Evolutionary conservation across 2,888 invertebrate genomes (phyloP).

Genomic region (Dinocampus coccinellae): DNA sequence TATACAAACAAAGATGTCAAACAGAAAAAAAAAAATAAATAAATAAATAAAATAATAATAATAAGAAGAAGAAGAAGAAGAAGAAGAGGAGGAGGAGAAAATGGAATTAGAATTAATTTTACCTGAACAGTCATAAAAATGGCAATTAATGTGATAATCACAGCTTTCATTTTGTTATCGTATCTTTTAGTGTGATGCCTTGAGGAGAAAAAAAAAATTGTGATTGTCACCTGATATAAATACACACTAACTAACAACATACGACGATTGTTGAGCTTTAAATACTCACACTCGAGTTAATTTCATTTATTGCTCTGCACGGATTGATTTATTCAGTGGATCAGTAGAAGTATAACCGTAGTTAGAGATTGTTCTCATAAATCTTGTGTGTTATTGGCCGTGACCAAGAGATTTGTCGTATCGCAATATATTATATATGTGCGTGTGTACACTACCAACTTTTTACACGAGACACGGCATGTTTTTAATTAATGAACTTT

Average conservation of each 20-base stretch:
- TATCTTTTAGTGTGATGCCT: background rate
- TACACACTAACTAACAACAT: constrained; percentile 30
- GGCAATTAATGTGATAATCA: constrained; percentile 24
- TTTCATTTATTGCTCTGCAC: constrained; percentile 28
- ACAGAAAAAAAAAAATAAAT: background rate
- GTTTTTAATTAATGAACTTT: constrained; percentile 11
- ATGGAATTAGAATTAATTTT: constrained; percentile 4
- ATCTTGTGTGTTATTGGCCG: constrained; percentile 36
- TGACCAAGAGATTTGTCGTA: constrained; percentile 35
- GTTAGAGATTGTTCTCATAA: constrained; percentile 39
- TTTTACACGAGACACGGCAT: background rate
- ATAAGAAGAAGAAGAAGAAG: no score
- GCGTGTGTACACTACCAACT: constrained; percentile 2
- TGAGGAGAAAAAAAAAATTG: background rate
- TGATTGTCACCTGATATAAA: constrained; percentile 5
- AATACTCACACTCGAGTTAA: constrained; percentile 37
- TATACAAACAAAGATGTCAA: background rate
- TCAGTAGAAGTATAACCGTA: constrained; percentile 18
- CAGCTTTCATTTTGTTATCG: constrained; percentile 24
- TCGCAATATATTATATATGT: constrained; percentile 24
- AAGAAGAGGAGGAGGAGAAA: no score
- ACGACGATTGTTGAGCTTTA: constrained; percentile 31
- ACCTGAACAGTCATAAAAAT: constrained; percentile 27
- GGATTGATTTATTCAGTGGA: constrained; percentile 35
- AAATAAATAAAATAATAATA: no score